Base-by-base conservation (phyloP, 1,140 invertebrate species). In the Pseudomyrmex gracilis region DNA sequence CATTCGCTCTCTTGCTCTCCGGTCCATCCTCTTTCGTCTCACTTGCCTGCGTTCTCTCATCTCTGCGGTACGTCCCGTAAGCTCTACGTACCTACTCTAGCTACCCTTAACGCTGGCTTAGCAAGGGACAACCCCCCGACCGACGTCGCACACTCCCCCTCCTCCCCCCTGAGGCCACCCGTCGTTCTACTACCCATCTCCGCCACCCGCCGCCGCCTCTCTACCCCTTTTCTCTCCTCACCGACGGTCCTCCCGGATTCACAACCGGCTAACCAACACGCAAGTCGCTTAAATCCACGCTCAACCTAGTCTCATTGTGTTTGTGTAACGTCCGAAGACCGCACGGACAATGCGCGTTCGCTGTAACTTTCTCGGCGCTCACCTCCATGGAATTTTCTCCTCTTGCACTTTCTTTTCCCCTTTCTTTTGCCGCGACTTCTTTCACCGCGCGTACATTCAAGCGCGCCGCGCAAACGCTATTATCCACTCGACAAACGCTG, bases 91-190 rank as follows among this genome's bases (percentile, higher is more conserved):
- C 85, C 87, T 91, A 90, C 90, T 91, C 91, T 91, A 88, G 92
- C 90, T 82, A 92, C 92, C 93, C 93, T 94, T 94, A 93, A 93
- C 91, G 91, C 90, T 91, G 91, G 92, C 93, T 94, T 94, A 93
- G 91, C 90, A 88, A 90, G 88, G 89, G 92, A 90, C 90, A 90
- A 87, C 88, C 85, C 34, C 85, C 85, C 87, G 68, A 85, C 88
- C 84, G 87, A 77, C 83, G 83, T 71, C 77, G 78, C 63, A 64
- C 68, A 84, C 84, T 64, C 85, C 47, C 43, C 77, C 78, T 57
- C 73, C 83, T 66, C 78, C 85, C 15, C 43, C 71, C 60, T 58
- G 57, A 20, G 22, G 63, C 68, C 77, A 67, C 63, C 82, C 53
- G 34, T 60, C 83, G 22, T 77, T 63, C 55, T 70, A 34, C 34